phyloP scores from a whole-genome alignment of 2,113 vertebrate species.

The Malurus alboscapulatus region DNA sequence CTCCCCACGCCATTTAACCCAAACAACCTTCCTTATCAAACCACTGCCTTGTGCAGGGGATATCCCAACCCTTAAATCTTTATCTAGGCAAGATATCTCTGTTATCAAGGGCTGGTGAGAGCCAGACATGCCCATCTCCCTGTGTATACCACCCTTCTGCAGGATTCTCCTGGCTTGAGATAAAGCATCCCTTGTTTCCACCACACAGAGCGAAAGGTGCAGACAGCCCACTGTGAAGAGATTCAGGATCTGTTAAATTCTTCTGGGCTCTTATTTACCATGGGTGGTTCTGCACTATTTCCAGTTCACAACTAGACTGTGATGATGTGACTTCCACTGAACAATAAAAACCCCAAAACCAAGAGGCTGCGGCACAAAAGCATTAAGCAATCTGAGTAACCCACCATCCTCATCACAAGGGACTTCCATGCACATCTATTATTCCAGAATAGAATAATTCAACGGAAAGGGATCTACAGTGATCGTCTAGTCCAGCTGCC shows the following conservation, averaged over 20 bases:
- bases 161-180: background rate
- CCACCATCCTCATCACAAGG: background rate
- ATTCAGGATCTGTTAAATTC: background rate
- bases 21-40: background rate
- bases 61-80: background rate
- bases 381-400: background rate
- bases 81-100: background rate
- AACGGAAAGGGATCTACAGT: background rate
- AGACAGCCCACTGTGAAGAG: background rate
- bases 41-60: background rate
- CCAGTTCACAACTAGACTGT: background rate
- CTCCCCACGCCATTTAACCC: background rate
- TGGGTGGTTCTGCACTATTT: background rate
- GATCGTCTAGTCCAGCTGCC: background rate
- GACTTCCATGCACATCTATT: background rate
- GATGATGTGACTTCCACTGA: background rate
- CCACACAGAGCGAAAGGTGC: background rate
- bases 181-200: background rate
- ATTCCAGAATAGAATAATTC: background rate
- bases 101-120: background rate
- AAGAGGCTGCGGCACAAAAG: background rate
- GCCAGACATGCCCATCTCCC: fast-evolving
- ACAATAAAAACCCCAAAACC: background rate
- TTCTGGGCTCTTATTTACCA: background rate
- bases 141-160: background rate